Conservation (phyloP, 2,113 vertebrate species). For the Corynorhinus townsendii region DNA sequence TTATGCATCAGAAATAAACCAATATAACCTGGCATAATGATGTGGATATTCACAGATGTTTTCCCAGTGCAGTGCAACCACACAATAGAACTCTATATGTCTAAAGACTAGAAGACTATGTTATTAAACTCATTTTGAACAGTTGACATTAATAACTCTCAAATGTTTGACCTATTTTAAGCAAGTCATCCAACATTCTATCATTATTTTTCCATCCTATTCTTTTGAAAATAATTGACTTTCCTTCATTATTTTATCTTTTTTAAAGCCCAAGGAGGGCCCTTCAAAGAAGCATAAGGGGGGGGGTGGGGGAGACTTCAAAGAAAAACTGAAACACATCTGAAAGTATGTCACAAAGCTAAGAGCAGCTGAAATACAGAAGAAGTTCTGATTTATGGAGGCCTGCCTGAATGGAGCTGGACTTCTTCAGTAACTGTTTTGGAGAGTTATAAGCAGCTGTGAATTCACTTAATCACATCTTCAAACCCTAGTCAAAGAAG, state of each 20-base stretch:
- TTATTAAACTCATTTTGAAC: conserved; percentile 22
- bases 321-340: background rate
- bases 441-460: background rate
- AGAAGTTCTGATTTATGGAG: background rate
- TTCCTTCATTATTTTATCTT: conserved; percentile 40
- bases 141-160: background rate
- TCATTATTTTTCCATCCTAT: background rate
- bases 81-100: background rate
- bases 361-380: background rate
- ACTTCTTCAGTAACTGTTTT: background rate
- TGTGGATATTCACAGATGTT: background rate
- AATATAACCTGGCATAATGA: background rate
- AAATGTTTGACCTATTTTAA: conserved; percentile 28
- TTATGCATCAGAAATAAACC: background rate
- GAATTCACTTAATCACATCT: background rate
- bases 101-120: background rate
- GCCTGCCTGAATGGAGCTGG: background rate
- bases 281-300: conserved; percentile 18
- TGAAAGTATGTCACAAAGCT: background rate
- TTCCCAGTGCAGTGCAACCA: background rate
- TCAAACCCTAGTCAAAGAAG: background rate
- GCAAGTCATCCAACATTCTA: background rate
- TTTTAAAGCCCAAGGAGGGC: background rate
- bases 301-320: too few species aligned
- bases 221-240: conserved; percentile 52